Evolutionary conservation across 2,113 vertebrate species (phyloP).

Genomic region (Equus quagga): DNA sequence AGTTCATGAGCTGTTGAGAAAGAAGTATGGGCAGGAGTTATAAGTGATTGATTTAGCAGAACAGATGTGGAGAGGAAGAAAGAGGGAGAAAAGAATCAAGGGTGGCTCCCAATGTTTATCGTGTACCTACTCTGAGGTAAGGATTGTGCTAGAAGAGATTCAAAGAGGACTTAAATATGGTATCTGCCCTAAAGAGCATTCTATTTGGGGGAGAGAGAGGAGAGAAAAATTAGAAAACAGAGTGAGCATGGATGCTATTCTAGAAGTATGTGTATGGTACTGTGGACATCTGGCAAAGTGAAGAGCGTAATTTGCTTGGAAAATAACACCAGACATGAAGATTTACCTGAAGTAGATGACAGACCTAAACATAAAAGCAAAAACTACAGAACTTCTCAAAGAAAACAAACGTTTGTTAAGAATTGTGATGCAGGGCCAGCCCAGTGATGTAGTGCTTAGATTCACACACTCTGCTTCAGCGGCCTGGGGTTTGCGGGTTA

Average conservation of each 20-base stretch:
- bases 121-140: background rate
- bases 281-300: background rate
- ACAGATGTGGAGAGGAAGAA: background rate
- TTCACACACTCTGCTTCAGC: too few relatives aligned
- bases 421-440: background rate
- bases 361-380: constrained; percentile 14
- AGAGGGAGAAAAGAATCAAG: background rate
- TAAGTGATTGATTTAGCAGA: background rate
- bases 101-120: background rate
- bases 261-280: background rate
- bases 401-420: constrained; percentile 3
- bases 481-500: too few relatives aligned
- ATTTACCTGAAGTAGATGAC: background rate
- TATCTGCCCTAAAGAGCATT: background rate
- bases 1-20: background rate
- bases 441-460: too few relatives aligned
- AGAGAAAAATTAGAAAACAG: background rate
- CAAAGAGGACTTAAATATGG: background rate
- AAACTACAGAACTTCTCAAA: background rate
- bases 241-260: background rate
- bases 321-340: background rate
- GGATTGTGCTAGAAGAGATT: background rate
- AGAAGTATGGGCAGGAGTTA: background rate
- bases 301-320: background rate
- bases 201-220: background rate